phyloP scores from a whole-genome alignment of 2,113 vertebrate species.

The Benitochromis conjunctus region DNA sequence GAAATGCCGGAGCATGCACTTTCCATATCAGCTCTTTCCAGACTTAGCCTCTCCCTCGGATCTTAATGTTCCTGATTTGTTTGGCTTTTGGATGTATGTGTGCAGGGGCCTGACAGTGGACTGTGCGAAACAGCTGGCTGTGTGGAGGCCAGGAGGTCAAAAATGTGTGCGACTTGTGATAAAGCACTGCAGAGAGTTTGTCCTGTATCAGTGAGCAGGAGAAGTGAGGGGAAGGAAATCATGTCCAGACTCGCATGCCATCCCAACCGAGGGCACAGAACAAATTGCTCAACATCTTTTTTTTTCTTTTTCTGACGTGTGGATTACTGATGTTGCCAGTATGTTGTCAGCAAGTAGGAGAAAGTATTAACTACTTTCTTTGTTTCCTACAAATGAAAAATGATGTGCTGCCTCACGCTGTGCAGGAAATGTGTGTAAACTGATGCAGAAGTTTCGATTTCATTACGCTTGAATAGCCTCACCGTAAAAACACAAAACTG shows the following conservation, averaged over 20 bases:
- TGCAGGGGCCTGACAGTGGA: neutral
- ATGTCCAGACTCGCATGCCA: neutral
- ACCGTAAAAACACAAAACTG: neutral
- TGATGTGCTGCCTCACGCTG: neutral
- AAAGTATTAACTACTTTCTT: neutral
- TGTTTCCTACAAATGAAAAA: neutral
- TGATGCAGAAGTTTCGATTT: neutral
- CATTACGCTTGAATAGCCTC: neutral
- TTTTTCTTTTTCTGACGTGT: neutral
- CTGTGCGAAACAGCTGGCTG: neutral
- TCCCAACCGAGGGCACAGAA: neutral
- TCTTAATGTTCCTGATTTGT: neutral
- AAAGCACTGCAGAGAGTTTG: neutral
- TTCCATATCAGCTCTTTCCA: conserved; percentile 11
- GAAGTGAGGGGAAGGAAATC: neutral
- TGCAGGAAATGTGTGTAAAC: neutral
- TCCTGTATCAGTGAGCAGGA: neutral
- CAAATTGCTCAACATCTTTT: neutral
- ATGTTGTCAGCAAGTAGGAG: neutral
- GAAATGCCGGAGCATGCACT: neutral
- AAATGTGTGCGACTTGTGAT: neutral
- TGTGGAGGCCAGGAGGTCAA: neutral
- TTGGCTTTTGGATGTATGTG: neutral
- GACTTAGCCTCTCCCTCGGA: neutral
- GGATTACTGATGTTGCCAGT: neutral